These are phyloP conservation scores for Julus scanicus DNA, from an alignment of 2,888 invertebrate species.

Conservation along the genomic window DNA sequence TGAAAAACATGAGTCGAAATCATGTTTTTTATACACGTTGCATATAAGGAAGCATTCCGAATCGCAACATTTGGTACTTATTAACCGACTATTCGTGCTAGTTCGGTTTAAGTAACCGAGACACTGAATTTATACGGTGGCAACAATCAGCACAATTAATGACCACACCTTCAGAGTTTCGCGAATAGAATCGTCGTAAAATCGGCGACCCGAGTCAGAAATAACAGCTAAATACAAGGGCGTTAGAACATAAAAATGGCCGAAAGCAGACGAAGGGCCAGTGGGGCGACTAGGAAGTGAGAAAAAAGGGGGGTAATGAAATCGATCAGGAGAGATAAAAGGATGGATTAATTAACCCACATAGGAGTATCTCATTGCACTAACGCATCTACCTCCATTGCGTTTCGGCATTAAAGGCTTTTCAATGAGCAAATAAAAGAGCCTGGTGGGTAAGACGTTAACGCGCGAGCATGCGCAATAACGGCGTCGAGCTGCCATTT, in stretches of 20 bases:
- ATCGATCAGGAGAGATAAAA: constrained; percentile 42
- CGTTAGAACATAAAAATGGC: constrained; percentile 39
- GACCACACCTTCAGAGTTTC: neutral
- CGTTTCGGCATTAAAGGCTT: constrained; percentile 22
- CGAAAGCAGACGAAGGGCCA: neutral
- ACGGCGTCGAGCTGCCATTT: neutral
- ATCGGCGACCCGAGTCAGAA: neutral
- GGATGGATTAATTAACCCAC: constrained; percentile 36
- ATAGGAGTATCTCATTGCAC: constrained; percentile 26
- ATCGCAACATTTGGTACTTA: neutral
- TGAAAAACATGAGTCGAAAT: too few relatives aligned
- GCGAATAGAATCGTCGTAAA: constrained; percentile 3
- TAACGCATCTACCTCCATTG: constrained; percentile 42
- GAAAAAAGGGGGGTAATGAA: constrained; percentile 14
- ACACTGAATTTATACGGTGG: neutral
- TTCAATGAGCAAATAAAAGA: constrained; percentile 39
- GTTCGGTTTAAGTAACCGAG: neutral
- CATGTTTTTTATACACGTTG: too few relatives aligned
- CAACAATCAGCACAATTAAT: constrained; percentile 7
- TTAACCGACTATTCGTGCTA: neutral
- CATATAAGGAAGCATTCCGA: neutral
- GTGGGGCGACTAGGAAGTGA: neutral
- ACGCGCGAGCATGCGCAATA: neutral
- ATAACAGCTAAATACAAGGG: constrained; percentile 28
- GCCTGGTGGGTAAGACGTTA: constrained; percentile 29